Evolutionary conservation across 1,140 invertebrate genomes (phyloP).

Genomic region (Tribolium castaneum): DNA sequence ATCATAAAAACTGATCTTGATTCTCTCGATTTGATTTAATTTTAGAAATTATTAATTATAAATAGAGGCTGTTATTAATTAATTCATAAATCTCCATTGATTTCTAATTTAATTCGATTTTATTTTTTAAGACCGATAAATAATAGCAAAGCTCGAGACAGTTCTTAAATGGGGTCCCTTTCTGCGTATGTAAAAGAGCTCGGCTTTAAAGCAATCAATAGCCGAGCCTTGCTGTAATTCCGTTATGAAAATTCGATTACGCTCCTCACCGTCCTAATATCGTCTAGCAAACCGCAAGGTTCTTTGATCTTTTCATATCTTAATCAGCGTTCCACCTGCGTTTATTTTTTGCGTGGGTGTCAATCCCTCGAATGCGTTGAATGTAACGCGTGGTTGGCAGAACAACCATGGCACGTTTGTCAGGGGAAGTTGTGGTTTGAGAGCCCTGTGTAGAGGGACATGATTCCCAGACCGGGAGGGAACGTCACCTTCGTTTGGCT

Average conservation of each 20-base stretch:
- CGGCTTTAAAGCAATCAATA: not conserved
- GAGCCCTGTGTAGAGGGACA: constrained; percentile 21
- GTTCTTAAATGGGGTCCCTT: no score
- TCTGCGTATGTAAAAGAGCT: no score
- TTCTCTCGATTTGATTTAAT: no score
- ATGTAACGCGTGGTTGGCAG: constrained; percentile 30
- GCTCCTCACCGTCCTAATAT: not conserved
- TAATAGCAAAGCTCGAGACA: no score
- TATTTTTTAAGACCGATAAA: no score
- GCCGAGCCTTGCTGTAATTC: not conserved
- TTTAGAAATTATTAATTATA: no score
- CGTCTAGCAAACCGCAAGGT: not conserved
- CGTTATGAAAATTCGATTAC: constrained; percentile 24
- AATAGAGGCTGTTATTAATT: no score
- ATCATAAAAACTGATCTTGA: no score
- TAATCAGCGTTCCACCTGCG: not conserved
- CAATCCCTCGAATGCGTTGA: not conserved
- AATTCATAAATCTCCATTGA: no score
- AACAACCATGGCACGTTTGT: constrained; percentile 25
- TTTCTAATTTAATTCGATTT: no score
- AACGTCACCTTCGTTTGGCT: constrained; percentile 59
- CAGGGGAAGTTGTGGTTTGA: constrained; percentile 46
- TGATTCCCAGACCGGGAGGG: constrained; percentile 39
- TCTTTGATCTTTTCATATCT: constrained; percentile 5
- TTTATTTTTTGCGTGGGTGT: not conserved